Percentiles rank a stretch among this genome's conserved stretches.
phyloP scores from a whole-genome alignment of 2,113 vertebrate genomes.

The Neolamprologus devosi region DNA sequence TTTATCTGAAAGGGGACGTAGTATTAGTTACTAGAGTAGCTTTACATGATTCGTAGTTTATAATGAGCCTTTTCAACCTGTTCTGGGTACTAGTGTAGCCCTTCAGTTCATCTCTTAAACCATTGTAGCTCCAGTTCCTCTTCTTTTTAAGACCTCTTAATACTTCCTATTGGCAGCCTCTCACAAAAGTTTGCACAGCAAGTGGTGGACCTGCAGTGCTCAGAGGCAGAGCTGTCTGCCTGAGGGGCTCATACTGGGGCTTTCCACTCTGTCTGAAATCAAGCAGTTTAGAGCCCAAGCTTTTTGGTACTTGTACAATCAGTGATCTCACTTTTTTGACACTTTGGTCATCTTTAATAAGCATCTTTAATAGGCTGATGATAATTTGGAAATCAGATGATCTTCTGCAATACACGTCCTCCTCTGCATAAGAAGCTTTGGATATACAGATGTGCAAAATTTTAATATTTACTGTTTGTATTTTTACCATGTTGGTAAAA shows the following conservation, averaged over 20 bases:
- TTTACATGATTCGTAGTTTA: neutral
- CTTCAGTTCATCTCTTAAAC: neutral
- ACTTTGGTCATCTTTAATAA: neutral
- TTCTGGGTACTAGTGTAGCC: neutral
- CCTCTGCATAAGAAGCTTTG: neutral
- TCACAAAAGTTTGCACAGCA: neutral
- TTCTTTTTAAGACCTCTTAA: neutral
- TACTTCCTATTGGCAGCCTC: neutral
- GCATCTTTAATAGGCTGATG: neutral
- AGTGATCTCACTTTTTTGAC: neutral
- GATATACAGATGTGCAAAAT: neutral
- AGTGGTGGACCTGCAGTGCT: rapidly evolving
- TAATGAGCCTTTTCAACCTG: neutral
- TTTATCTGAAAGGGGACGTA: neutral
- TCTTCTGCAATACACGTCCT: neutral
- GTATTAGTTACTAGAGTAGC: neutral
- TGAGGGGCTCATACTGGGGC: neutral
- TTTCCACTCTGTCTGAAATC: neutral
- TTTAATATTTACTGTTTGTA: neutral
- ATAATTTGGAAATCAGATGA: neutral
- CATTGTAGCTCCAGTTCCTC: neutral
- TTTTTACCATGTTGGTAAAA: rapidly evolving
- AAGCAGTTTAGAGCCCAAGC: neutral
- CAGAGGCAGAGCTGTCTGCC: neutral
- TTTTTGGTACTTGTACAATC: neutral